phyloP scores from a whole-genome alignment of 1,140 invertebrate genomes.

The Chlorops oryzae region DNA sequence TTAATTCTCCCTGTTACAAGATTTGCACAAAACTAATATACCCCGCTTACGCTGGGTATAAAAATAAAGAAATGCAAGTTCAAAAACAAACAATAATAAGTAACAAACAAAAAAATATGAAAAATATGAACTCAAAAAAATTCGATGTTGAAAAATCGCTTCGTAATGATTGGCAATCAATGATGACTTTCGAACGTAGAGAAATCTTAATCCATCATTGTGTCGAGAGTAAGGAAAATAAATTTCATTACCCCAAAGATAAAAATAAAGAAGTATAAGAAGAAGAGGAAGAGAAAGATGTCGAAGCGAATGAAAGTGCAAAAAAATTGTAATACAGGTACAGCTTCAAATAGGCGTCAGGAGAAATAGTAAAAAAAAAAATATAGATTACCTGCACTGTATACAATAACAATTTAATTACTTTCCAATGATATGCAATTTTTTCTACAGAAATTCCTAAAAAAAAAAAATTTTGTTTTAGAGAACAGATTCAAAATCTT shows the following conservation, averaged over 20 bases:
- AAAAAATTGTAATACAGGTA: not conserved
- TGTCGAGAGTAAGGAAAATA: conserved; percentile 5
- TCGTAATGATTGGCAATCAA: conserved; percentile 23
- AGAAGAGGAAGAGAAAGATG: not conserved
- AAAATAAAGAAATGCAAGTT: conserved; percentile 3
- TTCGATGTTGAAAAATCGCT: conserved; percentile 22
- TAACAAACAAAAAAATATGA: conserved; percentile 15
- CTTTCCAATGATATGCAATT: conserved; percentile 44
- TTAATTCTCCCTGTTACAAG: too few relatives aligned
- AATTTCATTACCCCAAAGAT: conserved; percentile 2
- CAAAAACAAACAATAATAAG: conserved; percentile 2
- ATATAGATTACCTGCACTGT: too few relatives aligned
- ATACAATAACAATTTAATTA: conserved; percentile 46
- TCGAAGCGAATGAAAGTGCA: conserved; percentile 12
- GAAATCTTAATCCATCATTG: conserved; percentile 14
- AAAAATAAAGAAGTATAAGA: not conserved
- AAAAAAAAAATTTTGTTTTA: too few relatives aligned
- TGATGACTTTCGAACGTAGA: not conserved
- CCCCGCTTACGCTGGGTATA: too few relatives aligned
- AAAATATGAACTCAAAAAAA: conserved; percentile 4
- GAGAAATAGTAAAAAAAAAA: conserved; percentile 6
- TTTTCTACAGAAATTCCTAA: too few relatives aligned
- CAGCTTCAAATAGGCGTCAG: not conserved
- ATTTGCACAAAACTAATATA: too few relatives aligned
- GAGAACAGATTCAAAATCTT: too few relatives aligned